Conservation (phyloP, 2,113 vertebrate genomes). For the Dromas ardeola region DNA sequence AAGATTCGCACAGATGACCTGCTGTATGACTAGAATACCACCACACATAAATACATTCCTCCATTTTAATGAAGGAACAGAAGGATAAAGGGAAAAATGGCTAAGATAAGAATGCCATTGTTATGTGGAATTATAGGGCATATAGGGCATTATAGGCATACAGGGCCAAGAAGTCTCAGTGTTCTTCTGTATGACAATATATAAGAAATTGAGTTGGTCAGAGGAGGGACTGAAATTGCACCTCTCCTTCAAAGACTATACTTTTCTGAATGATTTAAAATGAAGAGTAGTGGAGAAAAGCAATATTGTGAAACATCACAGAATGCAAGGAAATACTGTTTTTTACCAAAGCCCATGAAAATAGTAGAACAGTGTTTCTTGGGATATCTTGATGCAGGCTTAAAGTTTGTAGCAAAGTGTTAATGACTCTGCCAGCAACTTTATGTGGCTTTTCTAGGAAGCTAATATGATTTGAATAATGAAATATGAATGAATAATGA, state of each 20-base stretch:
- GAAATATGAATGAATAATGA: no score
- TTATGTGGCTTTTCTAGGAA: background rate
- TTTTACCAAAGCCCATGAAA: background rate
- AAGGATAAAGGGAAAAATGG: background rate
- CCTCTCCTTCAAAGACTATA: background rate
- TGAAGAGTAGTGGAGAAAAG: background rate
- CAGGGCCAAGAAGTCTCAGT: background rate
- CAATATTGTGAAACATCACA: background rate
- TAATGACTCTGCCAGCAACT: background rate
- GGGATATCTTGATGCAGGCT: background rate
- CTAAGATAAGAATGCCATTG: background rate
- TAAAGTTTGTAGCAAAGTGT: background rate
- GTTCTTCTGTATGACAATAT: background rate
- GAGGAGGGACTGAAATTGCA: background rate
- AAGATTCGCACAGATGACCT: background rate
- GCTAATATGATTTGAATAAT: background rate
- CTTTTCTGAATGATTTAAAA: background rate
- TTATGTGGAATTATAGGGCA: background rate
- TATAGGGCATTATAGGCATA: background rate
- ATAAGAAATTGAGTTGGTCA: background rate
- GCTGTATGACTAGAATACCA: background rate
- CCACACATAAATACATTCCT: background rate
- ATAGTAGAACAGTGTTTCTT: background rate
- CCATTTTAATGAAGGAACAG: background rate
- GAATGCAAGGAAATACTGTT: background rate